Evolutionary conservation across 1,140 invertebrate genomes (phyloP).

Genomic region (Ganaspis sp.): DNA sequence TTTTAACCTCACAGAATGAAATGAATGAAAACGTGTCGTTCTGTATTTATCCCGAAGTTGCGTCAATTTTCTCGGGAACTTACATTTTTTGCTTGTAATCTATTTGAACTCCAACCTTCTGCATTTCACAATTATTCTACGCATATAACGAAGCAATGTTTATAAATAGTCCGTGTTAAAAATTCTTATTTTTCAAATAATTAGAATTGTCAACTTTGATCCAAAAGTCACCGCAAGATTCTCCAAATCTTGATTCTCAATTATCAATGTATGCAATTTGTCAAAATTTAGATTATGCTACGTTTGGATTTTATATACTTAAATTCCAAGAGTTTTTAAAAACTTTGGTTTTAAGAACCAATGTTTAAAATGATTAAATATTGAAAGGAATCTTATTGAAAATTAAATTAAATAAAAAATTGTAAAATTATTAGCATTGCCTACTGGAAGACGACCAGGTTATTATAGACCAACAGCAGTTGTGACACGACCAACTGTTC

Average conservation of each 20-base stretch:
- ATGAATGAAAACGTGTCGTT: neutral
- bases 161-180: neutral
- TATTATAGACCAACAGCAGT: constrained; percentile 42
- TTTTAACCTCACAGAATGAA: too few species aligned
- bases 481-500: constrained; percentile 45
- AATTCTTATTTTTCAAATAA: neutral
- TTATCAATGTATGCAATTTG: too few species aligned
- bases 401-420: constrained; percentile 43
- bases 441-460: constrained; percentile 49
- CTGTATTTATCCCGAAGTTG: constrained; percentile 35
- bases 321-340: too few species aligned
- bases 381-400: neutral
- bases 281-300: too few species aligned
- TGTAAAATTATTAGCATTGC: constrained; percentile 54
- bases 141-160: neutral
- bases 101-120: neutral
- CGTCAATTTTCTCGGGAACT: constrained; percentile 7
- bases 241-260: too few species aligned
- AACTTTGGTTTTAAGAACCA: too few species aligned
- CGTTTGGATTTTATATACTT: too few species aligned
- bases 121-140: neutral
- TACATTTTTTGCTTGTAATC: neutral
- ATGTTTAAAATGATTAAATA: too few species aligned
- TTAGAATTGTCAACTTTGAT: too few species aligned
- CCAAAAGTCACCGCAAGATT: too few species aligned